Conservation (phyloP, 2,113 vertebrate species). For the Nesospiza acunhae region DNA sequence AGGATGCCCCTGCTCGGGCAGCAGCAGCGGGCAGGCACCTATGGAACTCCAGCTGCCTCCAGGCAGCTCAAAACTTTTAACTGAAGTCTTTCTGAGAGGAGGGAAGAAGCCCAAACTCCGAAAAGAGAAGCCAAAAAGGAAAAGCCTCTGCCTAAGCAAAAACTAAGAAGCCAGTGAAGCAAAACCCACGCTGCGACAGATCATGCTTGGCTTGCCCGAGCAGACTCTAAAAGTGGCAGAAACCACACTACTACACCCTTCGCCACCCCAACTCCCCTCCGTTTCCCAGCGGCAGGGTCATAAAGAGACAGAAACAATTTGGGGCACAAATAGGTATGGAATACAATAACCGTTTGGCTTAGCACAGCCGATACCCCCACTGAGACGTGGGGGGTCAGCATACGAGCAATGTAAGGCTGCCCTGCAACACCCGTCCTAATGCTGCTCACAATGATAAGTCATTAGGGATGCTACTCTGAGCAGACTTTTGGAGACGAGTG, state of each 20-base stretch:
- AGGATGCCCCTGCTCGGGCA: accelerated
- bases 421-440: accelerated
- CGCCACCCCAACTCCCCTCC: too few relatives aligned
- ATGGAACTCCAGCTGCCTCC: neutral
- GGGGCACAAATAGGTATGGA: neutral
- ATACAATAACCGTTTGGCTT: neutral
- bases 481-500: accelerated
- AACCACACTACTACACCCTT: neutral
- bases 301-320: neutral
- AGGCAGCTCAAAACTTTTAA: neutral
- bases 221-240: neutral
- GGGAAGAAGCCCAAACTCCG: neutral
- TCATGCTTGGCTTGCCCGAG: accelerated
- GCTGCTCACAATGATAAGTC: neutral
- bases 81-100: neutral
- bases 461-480: neutral
- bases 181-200: accelerated
- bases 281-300: accelerated
- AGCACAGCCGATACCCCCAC: neutral
- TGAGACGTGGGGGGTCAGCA: neutral
- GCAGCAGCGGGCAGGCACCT: neutral
- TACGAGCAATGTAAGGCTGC: neutral
- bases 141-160: neutral
- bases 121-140: neutral
- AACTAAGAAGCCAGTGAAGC: neutral